Base-by-base conservation (phyloP, 1,140 invertebrate genomes). In the Leguminivora glycinivorella region DNA sequence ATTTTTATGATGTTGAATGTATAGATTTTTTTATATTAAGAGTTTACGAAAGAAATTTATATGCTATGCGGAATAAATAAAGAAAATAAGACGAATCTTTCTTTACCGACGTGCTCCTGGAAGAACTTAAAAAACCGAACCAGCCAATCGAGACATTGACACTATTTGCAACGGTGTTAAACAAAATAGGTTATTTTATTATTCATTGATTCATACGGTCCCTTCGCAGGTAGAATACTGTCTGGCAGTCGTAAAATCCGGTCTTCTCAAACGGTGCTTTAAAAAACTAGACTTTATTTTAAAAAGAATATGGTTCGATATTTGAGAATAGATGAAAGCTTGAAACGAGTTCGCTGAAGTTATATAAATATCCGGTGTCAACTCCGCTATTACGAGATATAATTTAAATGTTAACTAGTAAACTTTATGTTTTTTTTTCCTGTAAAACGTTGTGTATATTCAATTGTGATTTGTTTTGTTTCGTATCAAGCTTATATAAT, bases 111-210 rank as follows among this genome's bases (percentile, higher is more conserved):
- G 0, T 38, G 9, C 6, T 34, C 31, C 7, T 10, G 31, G 7
- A 6, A 34, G 0, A 12, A 34, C 31, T 34, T 12, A 9, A 22
- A 22, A 19, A 7, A 52, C 9, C 12, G 9, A 34, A 38, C 12
- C 34, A 38, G 34, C 6, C 19, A 52, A 52, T 52, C 47, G 47
- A 22, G 22, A 52, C 47, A 19, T 19, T 52, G 3, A 52, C 47
- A 63, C 58, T 63, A 63, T 63, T 63, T 31, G n/a, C 58, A 17
- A 63, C 58, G 25, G 25, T 34, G 58, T 63, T 34, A 63, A 63
- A 63, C 58, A 63, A 63, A 63, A 63, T 63, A 63, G 58, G 58
- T n/a, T 63, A 22, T 63, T 34, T 63, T 63, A 63, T 63, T 63
- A 63, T 63, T 63, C 58, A 63, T 63, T 31, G 58, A 63, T 63